These are phyloP conservation scores for Lutjanus argentimaculatus DNA, from an alignment of 2,797 vertebrate species.

Conservation along the genomic window DNA sequence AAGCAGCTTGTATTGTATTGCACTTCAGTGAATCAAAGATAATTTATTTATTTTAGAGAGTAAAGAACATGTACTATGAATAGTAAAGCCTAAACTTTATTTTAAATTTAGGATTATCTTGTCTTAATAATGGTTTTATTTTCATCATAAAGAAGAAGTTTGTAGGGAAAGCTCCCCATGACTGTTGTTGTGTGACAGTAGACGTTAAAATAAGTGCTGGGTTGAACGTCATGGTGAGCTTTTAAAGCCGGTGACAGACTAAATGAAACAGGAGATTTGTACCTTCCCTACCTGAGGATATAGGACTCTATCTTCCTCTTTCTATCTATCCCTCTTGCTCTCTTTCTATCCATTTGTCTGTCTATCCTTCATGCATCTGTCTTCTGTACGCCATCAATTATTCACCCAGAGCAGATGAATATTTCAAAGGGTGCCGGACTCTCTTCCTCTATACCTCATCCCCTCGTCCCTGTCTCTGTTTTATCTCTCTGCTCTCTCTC, in stretches of 20 bases:
- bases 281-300: slow-evolving; percentile 23
- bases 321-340: slow-evolving; percentile 1
- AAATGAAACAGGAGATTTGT: slow-evolving; percentile 37
- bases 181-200: background rate
- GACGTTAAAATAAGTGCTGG: background rate
- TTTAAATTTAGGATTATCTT: background rate
- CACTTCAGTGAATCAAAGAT: background rate
- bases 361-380: slow-evolving; percentile 59
- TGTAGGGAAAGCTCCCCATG: background rate
- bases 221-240: background rate
- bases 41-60: background rate
- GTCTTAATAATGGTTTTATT: background rate
- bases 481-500: slow-evolving; percentile 29
- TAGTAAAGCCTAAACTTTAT: background rate
- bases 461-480: slow-evolving; percentile 40
- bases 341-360: slow-evolving; percentile 65
- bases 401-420: slow-evolving; percentile 78
- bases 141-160: background rate
- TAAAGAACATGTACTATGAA: too few relatives aligned
- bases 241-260: slow-evolving; percentile 8
- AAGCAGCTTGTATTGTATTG: background rate
- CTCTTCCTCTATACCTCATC: slow-evolving; percentile 66
- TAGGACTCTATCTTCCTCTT: slow-evolving; percentile 1
- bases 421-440: slow-evolving; percentile 77
- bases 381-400: slow-evolving; percentile 77